A percentile compares a stretch with the other conserved stretches of the same genome.
These are phyloP conservation scores for Onychorhynchus coronatus DNA, from an alignment of 2,113 vertebrate species.

Conservation along the genomic window DNA sequence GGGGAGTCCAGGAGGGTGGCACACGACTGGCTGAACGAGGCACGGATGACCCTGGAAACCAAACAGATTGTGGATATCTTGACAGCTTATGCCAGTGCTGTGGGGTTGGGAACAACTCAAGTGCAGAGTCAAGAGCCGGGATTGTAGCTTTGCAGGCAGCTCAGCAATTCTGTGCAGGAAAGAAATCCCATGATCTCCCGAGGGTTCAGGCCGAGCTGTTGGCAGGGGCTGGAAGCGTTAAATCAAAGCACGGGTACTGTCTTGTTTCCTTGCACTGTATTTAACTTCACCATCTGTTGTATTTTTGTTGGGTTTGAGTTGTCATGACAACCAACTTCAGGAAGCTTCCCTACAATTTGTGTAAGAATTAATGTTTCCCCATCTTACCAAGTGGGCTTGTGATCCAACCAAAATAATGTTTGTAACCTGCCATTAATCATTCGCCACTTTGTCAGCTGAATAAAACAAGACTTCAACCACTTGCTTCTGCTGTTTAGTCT, in stretches of 20 bases:
- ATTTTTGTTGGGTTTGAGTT: constrained; percentile 37
- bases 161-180: neutral
- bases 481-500: neutral
- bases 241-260: neutral
- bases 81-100: constrained; percentile 89
- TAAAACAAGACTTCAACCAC: constrained; percentile 64
- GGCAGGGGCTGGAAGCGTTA: neutral
- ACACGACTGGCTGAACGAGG: constrained; percentile 91
- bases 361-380: constrained; percentile 65
- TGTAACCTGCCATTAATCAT: constrained; percentile 66
- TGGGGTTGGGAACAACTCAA: constrained; percentile 90
- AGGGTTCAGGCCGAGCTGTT: neutral
- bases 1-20: constrained; percentile 91
- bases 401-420: constrained; percentile 72
- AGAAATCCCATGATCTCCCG: neutral
- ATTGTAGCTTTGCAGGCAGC: neutral
- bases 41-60: constrained; percentile 91
- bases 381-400: constrained; percentile 68
- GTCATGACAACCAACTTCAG: constrained; percentile 58
- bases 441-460: constrained; percentile 72
- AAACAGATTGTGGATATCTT: constrained; percentile 88
- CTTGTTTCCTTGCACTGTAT: constrained; percentile 51
- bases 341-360: constrained; percentile 56
- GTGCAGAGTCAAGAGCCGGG: constrained; percentile 61
- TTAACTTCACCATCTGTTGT: constrained; percentile 60